Evolutionary conservation across 30 jellyfish, hydroid and myxozoan species (phyloP).

Genomic region (Pseudorhiza aurosa): DNA sequence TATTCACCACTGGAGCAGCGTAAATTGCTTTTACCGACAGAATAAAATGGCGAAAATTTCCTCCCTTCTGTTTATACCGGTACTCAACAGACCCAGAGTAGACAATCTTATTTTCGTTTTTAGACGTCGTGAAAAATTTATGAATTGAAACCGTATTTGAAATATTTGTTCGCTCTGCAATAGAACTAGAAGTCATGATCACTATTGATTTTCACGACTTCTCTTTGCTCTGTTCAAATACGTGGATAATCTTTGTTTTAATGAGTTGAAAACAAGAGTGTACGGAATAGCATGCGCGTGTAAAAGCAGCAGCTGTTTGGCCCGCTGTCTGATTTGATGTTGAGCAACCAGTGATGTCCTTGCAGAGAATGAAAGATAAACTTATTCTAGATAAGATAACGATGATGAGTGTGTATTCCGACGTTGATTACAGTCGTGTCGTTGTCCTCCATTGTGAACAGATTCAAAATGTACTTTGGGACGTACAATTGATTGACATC

Average conservation of each 20-base stretch:
- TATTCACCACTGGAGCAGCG: not conserved
- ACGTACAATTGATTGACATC: too few species aligned
- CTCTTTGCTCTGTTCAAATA: slow-evolving; percentile 32
- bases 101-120: not conserved
- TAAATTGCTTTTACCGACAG: slow-evolving; percentile 4
- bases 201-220: slow-evolving; percentile 15
- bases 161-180: slow-evolving; percentile 40
- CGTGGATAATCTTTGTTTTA: slow-evolving; percentile 11
- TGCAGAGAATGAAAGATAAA: not conserved
- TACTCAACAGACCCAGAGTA: slow-evolving; percentile 9
- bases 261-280: slow-evolving; percentile 4
- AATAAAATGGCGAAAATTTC: slow-evolving; percentile 1
- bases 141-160: slow-evolving; percentile 18
- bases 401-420: too few species aligned
- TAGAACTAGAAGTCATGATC: slow-evolving; percentile 34
- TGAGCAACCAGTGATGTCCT: not conserved
- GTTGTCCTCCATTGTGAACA: too few species aligned
- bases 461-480: too few species aligned
- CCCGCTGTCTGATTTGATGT: slow-evolving; percentile 4
- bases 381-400: too few species aligned
- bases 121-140: slow-evolving; percentile 25
- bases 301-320: slow-evolving; percentile 30
- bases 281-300: slow-evolving; percentile 13
- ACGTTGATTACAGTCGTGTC: too few species aligned
- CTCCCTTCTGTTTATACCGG: slow-evolving; percentile 6